phyloP scores from a whole-genome alignment of 1,140 invertebrate species.

The Vanessa atalanta region DNA sequence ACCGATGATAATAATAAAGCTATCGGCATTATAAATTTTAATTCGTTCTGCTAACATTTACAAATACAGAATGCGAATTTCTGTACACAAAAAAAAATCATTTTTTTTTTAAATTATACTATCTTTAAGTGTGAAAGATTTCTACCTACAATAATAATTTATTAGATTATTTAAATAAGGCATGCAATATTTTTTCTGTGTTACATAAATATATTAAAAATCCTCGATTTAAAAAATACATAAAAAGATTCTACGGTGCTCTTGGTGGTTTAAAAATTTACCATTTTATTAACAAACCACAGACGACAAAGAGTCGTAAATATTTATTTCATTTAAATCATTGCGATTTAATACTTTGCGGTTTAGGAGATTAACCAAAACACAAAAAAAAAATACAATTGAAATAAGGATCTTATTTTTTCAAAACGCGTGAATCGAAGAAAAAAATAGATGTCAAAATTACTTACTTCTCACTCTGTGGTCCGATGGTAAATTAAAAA shows the following conservation, averaged over 20 bases:
- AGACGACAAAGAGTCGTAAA: conserved; percentile 35
- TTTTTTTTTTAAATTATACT: no score
- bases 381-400: conserved; percentile 8
- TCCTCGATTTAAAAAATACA: not conserved
- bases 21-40: no score
- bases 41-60: no score
- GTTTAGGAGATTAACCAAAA: conserved; percentile 8
- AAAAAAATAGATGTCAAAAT: not conserved
- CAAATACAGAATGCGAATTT: no score
- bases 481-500: not conserved
- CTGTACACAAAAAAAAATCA: no score
- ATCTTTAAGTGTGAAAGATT: no score
- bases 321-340: conserved; percentile 21
- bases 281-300: conserved; percentile 32
- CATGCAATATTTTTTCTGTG: no score
- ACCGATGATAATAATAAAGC: no score
- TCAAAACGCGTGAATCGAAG: not conserved
- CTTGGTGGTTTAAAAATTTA: conserved; percentile 19
- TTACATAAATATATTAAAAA: no score
- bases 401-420: no score
- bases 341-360: conserved; percentile 14
- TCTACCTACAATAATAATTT: no score
- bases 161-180: no score
- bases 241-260: not conserved
- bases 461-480: conserved; percentile 7